Conservation (phyloP, 2,113 vertebrate species). For the Seriola aureovittata region DNA sequence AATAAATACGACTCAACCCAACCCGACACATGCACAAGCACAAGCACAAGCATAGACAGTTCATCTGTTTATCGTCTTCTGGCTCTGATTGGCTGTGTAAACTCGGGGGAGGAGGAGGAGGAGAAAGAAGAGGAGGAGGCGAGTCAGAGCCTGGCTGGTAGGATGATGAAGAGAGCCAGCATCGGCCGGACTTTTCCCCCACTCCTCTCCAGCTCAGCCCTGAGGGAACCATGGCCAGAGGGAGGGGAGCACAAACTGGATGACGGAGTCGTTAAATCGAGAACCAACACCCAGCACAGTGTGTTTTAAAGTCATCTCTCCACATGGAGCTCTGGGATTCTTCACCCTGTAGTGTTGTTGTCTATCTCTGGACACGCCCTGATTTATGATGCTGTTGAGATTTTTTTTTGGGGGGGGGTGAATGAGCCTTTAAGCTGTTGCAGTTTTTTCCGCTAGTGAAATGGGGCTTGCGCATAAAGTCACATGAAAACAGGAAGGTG, state of each 20-base stretch:
- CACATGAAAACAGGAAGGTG: slow-evolving; percentile 72
- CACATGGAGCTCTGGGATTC: slow-evolving; percentile 68
- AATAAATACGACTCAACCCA: slow-evolving; percentile 51
- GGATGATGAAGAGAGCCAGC: slow-evolving; percentile 56
- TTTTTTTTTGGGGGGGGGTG: slow-evolving; percentile 35
- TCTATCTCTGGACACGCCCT: slow-evolving; percentile 71
- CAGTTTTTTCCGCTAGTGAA: slow-evolving; percentile 55
- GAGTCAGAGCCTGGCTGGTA: slow-evolving; percentile 46
- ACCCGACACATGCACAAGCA: slow-evolving; percentile 27
- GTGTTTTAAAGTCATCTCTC: slow-evolving; percentile 65
- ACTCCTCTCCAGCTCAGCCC: slow-evolving; percentile 71
- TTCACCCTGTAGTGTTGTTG: slow-evolving; percentile 67
- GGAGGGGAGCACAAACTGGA: slow-evolving; percentile 67
- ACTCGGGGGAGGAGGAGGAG: slow-evolving; percentile 50
- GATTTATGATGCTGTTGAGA: slow-evolving; percentile 74
- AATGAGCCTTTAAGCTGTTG: slow-evolving; percentile 43
- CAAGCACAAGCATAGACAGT: slow-evolving; percentile 33
- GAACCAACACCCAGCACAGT: slow-evolving; percentile 77
- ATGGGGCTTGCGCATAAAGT: slow-evolving; percentile 25
- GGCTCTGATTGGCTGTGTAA: slow-evolving; percentile 59
- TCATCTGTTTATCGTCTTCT: slow-evolving; percentile 57
- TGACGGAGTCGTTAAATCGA: slow-evolving; percentile 70
- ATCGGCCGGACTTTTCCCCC: slow-evolving; percentile 68
- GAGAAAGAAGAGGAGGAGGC: slow-evolving; percentile 44
- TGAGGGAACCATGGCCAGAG: slow-evolving; percentile 62